A percentile compares a stretch with the other conserved stretches of the same genome.
Conservation (phyloP, 2,888 invertebrate genomes). For the Teinopalpus imperialis region DNA sequence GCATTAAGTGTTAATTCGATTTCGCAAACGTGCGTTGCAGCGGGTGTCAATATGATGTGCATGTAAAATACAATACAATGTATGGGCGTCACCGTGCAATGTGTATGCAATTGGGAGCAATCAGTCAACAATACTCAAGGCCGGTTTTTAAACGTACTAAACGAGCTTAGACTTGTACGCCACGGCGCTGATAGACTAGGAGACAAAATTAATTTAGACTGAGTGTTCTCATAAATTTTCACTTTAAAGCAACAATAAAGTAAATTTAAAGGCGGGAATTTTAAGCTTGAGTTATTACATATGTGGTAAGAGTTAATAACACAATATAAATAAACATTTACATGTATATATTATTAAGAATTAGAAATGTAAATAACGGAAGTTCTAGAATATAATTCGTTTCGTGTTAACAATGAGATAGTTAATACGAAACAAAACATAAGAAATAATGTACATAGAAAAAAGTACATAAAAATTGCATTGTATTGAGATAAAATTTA, state of each 20-base stretch:
- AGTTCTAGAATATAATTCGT: no score
- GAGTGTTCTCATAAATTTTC: background rate
- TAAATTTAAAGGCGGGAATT: no score
- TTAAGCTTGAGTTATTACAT: no score
- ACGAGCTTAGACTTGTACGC: constrained; percentile 30
- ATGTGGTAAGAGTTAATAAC: no score
- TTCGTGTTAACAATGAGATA: no score
- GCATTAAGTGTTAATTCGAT: constrained; percentile 45
- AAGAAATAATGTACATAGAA: no score
- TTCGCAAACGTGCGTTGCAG: constrained; percentile 39
- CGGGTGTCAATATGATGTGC: constrained; percentile 47
- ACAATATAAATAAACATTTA: no score
- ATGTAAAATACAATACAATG: constrained; percentile 36
- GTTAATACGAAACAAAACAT: no score
- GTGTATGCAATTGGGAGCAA: constrained; percentile 52
- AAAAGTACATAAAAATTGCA: no score
- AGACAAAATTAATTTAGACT: constrained; percentile 13
- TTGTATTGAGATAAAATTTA: no score
- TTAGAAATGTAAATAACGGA: no score
- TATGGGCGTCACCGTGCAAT: constrained; percentile 39
- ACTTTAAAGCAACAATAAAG: background rate
- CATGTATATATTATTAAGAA: no score
- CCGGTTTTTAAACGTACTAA: constrained; percentile 36
- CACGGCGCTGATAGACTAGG: constrained; percentile 29
- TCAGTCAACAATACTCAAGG: constrained; percentile 71